Percentiles rank a stretch among this genome's conserved stretches.
Conservation (phyloP, 2,113 vertebrate species). For the Zosterops pallidus region DNA sequence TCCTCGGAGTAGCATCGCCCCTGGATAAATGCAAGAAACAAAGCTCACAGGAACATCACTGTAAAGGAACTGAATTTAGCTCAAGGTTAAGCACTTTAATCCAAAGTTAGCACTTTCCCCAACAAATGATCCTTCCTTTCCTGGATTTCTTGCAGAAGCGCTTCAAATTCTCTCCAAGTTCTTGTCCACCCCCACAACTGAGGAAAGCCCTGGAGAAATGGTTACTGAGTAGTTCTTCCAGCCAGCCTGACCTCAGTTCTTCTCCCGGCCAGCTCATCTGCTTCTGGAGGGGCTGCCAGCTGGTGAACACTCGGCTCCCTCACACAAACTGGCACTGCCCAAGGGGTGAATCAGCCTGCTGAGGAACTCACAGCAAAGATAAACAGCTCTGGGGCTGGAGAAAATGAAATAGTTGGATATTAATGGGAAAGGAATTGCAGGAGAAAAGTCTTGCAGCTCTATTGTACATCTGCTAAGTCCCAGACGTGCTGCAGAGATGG, state of each 20-base stretch:
- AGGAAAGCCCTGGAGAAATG: constrained; percentile 8
- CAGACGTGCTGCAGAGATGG: background rate
- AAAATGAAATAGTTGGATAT: background rate
- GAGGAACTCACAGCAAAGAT: constrained; percentile 31
- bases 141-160: background rate
- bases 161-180: background rate
- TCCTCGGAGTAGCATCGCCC: background rate
- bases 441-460: background rate
- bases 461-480: background rate
- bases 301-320: background rate
- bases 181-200: background rate
- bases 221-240: background rate
- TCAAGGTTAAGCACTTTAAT: background rate
- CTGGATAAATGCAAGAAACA: background rate
- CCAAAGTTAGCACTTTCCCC: background rate
- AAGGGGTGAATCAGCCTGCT: constrained; percentile 22
- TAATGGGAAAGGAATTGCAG: constrained; percentile 32
- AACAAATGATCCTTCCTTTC: background rate
- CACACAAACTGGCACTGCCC: constrained; percentile 36
- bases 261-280: constrained; percentile 23
- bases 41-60: background rate
- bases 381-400: constrained; percentile 46
- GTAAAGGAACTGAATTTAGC: background rate
- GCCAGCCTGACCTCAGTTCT: constrained; percentile 21
- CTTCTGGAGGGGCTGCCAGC: constrained; percentile 44